These are phyloP conservation scores for Lagodon rhomboides DNA, from an alignment of 2,797 vertebrate species.

Conservation along the genomic window DNA sequence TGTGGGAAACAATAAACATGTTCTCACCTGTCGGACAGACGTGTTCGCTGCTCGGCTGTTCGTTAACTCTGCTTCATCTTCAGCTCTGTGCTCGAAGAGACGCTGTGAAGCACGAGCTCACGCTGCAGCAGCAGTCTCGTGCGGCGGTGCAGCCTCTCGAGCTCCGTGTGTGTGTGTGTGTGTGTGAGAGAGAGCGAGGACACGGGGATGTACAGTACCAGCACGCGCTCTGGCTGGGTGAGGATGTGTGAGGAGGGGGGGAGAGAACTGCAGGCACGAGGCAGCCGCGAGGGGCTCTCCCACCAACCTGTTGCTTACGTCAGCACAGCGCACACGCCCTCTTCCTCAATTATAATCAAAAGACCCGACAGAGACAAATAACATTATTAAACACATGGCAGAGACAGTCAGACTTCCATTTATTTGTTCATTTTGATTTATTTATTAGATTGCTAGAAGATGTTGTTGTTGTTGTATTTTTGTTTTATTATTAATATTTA, in stretches of 20 bases:
- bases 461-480: too few species aligned
- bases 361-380: too few species aligned
- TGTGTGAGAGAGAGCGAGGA: slow-evolving; percentile 4
- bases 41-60: neutral
- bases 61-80: neutral
- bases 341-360: neutral
- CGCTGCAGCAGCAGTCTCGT: slow-evolving; percentile 54
- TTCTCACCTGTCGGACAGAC: neutral
- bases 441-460: too few species aligned
- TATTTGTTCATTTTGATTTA: too few species aligned
- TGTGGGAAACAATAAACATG: accelerated
- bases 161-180: slow-evolving; percentile 1
- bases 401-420: too few species aligned
- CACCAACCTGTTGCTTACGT: slow-evolving; percentile 67
- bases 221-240: slow-evolving; percentile 35
- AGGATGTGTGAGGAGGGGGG: neutral
- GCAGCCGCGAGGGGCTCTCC: slow-evolving; percentile 25
- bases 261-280: slow-evolving; percentile 41
- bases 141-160: slow-evolving; percentile 49
- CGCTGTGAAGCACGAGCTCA: slow-evolving; percentile 34
- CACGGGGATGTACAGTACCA: slow-evolving; percentile 16
- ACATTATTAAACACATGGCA: too few species aligned
- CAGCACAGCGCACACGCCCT: slow-evolving; percentile 10
- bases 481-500: too few species aligned
- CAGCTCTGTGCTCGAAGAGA: neutral